Conservation (phyloP, 1,140 invertebrate genomes). For the Choristoneura fumiferana region DNA sequence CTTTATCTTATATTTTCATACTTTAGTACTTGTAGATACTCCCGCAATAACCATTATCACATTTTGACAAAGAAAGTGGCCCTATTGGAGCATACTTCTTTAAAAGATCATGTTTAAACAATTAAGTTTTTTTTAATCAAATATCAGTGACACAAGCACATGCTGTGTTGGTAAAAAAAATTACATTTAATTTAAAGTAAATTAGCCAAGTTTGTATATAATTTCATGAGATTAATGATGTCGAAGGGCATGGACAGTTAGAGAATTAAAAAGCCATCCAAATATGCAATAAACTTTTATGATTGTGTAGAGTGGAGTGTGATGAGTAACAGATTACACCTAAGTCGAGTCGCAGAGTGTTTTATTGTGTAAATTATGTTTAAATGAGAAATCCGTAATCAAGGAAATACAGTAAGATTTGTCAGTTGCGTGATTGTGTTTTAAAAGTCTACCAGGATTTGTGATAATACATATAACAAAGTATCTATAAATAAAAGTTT, state of each 20-base stretch:
- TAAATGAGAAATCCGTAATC: constrained; percentile 76
- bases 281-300: constrained; percentile 74
- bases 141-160: constrained; percentile 36
- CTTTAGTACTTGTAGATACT: constrained; percentile 78
- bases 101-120: constrained; percentile 40
- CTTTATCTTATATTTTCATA: constrained; percentile 79
- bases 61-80: constrained; percentile 49
- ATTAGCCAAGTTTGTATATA: constrained; percentile 76
- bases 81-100: constrained; percentile 37
- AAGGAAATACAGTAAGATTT: constrained; percentile 74
- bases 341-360: constrained; percentile 73
- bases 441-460: constrained; percentile 80
- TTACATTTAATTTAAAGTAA: constrained; percentile 71
- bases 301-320: constrained; percentile 73
- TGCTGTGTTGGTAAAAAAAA: constrained; percentile 50
- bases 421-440: constrained; percentile 79
- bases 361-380: constrained; percentile 77
- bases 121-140: constrained; percentile 50
- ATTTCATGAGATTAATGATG: constrained; percentile 74
- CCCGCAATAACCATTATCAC: constrained; percentile 65
- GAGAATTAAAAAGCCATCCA: constrained; percentile 73
- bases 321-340: constrained; percentile 66
- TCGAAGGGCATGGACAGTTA: constrained; percentile 66
- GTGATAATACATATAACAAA: constrained; percentile 80
- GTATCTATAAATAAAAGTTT: constrained; percentile 80